Base-by-base conservation (phyloP, 2,797 vertebrate genomes). In the Tragopan temminckii region DNA sequence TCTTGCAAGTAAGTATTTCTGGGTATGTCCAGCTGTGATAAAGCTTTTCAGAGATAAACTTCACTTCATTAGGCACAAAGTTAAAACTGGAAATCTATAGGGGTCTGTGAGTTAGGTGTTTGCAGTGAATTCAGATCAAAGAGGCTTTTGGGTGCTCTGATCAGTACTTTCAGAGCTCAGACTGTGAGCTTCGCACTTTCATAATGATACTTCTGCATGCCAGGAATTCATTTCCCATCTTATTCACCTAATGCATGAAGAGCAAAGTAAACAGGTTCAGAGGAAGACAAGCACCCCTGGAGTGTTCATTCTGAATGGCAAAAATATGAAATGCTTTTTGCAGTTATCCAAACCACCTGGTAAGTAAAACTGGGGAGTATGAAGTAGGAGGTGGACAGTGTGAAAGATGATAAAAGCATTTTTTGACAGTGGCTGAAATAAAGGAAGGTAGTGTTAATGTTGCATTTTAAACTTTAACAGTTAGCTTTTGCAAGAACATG, bases 71-170 rank as follows among this genome's bases (percentile, higher is more conserved):
- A 97, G 90, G 77, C 96, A 91, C 86, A 94, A 95, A 94, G 80
- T 84, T 94, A 94, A 89, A 95, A 95, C 86, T 89, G 74, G 66
- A 95, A 97, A 94, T 79, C 94, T 76, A 59, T 21, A 91, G 77
- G 61, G 42, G 79, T 71, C 71, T 94, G 59, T 79, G 89, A 95
- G 89, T 83, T 93, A 75, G 75, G 59, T 82, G 70, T 93, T 97
- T 94, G 79, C 76, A 89, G 85, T 88, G 80, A 96, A 96, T 95
- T 95, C 70, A 92, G 92, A 97, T 97, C 95, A 97, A 97, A 98
- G 84, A 46, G 62, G 53, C 18, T 85, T 95, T 88, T 4, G 21
- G 57, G 45, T 55, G 57, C 78, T 96, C 76, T 96, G 95, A 97
- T 97, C 89, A 89, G 85, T 90, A 77, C 61, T 93, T 96, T 89